Percentiles rank a stretch among this genome's conserved stretches.
Evolutionary conservation across 2,888 invertebrate genomes (phyloP).

Genomic region (Xanthorhoe spadicearia): DNA sequence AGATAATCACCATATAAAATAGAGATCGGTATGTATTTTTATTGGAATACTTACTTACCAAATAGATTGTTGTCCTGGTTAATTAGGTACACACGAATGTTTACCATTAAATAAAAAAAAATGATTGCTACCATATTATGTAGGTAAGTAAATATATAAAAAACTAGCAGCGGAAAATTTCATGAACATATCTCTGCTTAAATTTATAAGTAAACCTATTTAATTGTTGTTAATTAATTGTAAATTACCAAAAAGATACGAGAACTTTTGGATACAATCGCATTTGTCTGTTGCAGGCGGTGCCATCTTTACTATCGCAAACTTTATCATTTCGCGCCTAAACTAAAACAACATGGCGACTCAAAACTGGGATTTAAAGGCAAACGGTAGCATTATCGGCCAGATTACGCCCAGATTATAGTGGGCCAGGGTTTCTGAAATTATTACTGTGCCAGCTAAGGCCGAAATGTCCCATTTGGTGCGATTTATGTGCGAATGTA

Average conservation of each 20-base stretch:
- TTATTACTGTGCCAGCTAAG: conserved; percentile 82
- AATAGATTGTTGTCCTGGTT: too few relatives aligned
- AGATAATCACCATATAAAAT: background rate
- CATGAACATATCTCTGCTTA: too few relatives aligned
- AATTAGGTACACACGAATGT: too few relatives aligned
- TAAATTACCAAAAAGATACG: conserved; percentile 34
- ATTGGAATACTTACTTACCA: too few relatives aligned
- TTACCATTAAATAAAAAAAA: too few relatives aligned
- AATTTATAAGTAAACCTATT: background rate
- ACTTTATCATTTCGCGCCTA: conserved; percentile 57
- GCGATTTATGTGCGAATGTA: conserved; percentile 83
- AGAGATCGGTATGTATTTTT: too few relatives aligned
- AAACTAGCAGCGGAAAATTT: too few relatives aligned
- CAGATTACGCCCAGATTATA: conserved; percentile 84
- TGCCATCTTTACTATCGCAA: conserved; percentile 64
- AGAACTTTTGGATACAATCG: conserved; percentile 51
- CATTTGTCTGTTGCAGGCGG: conserved; percentile 56
- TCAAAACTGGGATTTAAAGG: conserved; percentile 74
- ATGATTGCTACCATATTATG: too few relatives aligned
- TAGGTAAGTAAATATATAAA: too few relatives aligned
- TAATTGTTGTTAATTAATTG: background rate
- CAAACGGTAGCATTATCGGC: conserved; percentile 80
- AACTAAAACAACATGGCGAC: conserved; percentile 71
- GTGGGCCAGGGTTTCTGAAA: conserved; percentile 74
- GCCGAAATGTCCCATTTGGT: conserved; percentile 80